Evolutionary conservation across 1,140 invertebrate genomes (phyloP).

Genomic region (Penaeus chinensis): DNA sequence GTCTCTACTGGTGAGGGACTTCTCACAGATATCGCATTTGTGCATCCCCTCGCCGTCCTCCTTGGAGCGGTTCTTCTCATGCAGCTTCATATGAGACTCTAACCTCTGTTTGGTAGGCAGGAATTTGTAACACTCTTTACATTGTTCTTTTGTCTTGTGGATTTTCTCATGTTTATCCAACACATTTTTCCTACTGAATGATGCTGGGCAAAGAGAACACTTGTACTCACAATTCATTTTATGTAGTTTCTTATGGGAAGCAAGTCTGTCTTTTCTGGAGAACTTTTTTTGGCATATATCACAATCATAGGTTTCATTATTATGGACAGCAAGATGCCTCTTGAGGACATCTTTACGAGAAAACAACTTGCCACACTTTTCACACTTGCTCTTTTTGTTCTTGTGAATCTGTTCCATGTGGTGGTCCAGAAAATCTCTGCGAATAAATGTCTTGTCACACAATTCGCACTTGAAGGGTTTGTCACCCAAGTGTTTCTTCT

Average conservation of each 20-base stretch:
- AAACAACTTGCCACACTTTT: constrained; percentile 59
- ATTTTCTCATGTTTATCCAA: constrained; percentile 59
- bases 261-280: constrained; percentile 51
- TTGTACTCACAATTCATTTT: constrained; percentile 46
- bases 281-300: constrained; percentile 54
- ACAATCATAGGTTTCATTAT: constrained; percentile 59
- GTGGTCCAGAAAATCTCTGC: constrained; percentile 53
- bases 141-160: constrained; percentile 59
- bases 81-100: constrained; percentile 46
- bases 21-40: constrained; percentile 48
- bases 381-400: constrained; percentile 60
- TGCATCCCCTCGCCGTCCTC: constrained; percentile 20
- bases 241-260: constrained; percentile 49
- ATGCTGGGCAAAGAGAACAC: constrained; percentile 59
- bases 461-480: constrained; percentile 60
- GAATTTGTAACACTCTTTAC: constrained; percentile 60
- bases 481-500: constrained; percentile 48
- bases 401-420: constrained; percentile 61
- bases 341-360: constrained; percentile 60
- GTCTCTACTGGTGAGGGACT: constrained; percentile 39
- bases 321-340: constrained; percentile 56
- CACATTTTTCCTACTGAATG: constrained; percentile 52
- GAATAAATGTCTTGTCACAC: constrained; percentile 57
- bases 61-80: constrained; percentile 43
- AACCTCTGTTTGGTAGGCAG: constrained; percentile 42